Evolutionary conservation across 2,113 vertebrate genomes (phyloP).

Genomic region (Rallus limicola): DNA sequence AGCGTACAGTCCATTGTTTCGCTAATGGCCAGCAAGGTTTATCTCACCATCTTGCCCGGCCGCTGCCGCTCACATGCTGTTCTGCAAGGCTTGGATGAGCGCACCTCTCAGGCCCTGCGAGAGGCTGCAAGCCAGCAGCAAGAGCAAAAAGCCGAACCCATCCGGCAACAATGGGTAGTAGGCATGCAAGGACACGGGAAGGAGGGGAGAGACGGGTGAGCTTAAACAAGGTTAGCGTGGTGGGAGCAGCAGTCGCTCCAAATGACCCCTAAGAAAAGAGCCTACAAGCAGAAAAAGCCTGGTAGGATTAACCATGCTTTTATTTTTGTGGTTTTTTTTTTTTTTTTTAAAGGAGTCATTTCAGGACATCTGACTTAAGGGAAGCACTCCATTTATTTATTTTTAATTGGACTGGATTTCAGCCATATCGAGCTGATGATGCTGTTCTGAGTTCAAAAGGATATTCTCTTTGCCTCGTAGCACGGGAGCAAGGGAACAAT

Average conservation of each 20-base stretch:
- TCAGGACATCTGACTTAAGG: slow-evolving; percentile 20
- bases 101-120: not conserved
- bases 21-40: slow-evolving; percentile 32
- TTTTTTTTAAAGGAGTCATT: slow-evolving; percentile 11
- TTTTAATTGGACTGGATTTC: slow-evolving; percentile 47
- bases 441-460: not conserved
- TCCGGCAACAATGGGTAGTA: not conserved
- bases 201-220: slow-evolving; percentile 6
- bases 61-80: not conserved
- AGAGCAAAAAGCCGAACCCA: not conserved
- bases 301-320: not conserved
- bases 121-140: not conserved
- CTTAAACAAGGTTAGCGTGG: not conserved
- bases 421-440: slow-evolving; percentile 27
- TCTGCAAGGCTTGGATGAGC: slow-evolving; percentile 31
- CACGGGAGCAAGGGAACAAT: not conserved
- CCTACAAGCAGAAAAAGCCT: not conserved
- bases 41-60: not conserved
- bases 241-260: not conserved
- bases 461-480: not conserved
- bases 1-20: slow-evolving; percentile 55
- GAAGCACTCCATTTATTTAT: slow-evolving; percentile 30
- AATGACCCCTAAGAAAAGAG: not conserved
- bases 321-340: no score
- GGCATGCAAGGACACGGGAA: not conserved